Evolutionary conservation across 2,888 invertebrate species (phyloP).

Genomic region (Pollenia angustigena): DNA sequence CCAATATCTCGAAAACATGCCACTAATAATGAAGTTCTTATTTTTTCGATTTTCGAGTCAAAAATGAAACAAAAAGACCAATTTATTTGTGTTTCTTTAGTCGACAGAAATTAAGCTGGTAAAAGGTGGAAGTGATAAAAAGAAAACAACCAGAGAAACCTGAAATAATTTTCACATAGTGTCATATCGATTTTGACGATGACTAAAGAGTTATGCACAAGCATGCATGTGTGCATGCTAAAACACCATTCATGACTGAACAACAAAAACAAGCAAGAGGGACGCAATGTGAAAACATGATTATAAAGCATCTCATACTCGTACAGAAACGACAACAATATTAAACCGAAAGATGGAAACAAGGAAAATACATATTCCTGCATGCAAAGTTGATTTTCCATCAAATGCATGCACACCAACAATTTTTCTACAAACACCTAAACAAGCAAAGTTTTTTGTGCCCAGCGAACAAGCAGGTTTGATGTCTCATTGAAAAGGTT

Average conservation of each 20-base stretch:
- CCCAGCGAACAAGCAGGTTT: too few species aligned
- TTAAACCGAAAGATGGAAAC: conserved; percentile 21
- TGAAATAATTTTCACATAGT: conserved; percentile 61
- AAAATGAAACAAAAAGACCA: conserved; percentile 33
- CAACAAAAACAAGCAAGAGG: conserved; percentile 8
- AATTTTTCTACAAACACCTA: background rate
- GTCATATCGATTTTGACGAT: conserved; percentile 55
- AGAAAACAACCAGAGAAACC: conserved; percentile 25
- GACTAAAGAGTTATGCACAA: conserved; percentile 14
- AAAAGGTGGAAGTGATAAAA: background rate
- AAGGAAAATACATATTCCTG: conserved; percentile 39
- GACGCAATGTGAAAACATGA: conserved; percentile 28
- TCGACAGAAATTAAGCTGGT: background rate
- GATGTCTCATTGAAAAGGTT: too few species aligned
- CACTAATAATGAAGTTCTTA: conserved; percentile 29
- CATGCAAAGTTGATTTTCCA: conserved; percentile 48
- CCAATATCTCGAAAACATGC: conserved; percentile 17
- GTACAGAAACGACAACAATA: background rate
- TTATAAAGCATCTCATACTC: conserved; percentile 23
- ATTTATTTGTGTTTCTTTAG: conserved; percentile 11
- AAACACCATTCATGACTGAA: conserved; percentile 48
- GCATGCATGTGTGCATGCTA: conserved; percentile 29
- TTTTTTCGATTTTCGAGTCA: background rate
- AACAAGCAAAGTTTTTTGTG: background rate
- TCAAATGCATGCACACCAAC: background rate